Percentiles rank a stretch among this genome's conserved stretches.
Evolutionary conservation across 2,113 vertebrate species (phyloP).

Genomic region (Lasiurus borealis): DNA sequence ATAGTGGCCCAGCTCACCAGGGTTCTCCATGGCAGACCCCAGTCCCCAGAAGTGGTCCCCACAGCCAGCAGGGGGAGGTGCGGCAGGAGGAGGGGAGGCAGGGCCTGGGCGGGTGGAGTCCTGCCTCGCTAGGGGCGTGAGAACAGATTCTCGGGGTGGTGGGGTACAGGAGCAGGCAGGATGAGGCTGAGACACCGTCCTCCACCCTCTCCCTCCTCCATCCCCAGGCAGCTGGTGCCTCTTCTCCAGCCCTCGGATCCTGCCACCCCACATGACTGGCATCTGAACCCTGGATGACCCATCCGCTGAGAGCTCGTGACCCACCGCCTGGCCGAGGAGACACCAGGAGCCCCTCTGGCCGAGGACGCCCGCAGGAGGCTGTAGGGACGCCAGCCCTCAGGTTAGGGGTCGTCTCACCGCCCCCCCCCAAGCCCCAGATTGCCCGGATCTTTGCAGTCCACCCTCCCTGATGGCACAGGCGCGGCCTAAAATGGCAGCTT

Average conservation of each 20-base stretch:
- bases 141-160: neutral
- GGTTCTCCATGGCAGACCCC: neutral
- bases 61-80: neutral
- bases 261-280: neutral
- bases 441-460: too few relatives aligned
- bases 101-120: neutral
- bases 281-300: neutral
- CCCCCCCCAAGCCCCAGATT: neutral
- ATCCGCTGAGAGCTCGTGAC: constrained; percentile 40
- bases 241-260: neutral
- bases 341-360: neutral
- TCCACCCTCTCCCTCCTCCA: neutral
- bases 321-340: neutral
- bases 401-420: neutral
- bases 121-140: neutral
- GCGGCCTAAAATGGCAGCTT: neutral
- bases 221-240: neutral
- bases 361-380: neutral
- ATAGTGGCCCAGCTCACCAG: neutral
- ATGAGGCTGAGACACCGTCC: neutral
- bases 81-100: neutral
- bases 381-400: neutral
- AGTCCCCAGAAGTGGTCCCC: neutral
- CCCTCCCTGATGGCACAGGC: too few relatives aligned
- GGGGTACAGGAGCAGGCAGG: neutral